Conservation (phyloP, 2,113 vertebrate genomes). For the Salminus brasiliensis region DNA sequence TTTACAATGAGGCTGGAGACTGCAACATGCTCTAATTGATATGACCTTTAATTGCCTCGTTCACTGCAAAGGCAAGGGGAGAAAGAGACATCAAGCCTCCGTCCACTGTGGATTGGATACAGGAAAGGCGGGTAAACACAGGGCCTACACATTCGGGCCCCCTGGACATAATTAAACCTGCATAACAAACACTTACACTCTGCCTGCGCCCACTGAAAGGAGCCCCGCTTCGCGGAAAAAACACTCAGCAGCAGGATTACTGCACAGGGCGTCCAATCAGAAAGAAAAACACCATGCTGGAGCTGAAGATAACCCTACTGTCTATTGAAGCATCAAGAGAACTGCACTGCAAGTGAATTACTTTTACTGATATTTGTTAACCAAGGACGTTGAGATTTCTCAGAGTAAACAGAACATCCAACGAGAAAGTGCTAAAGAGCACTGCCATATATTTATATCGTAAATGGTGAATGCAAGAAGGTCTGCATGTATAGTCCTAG, state of each 20-base stretch:
- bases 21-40: conserved; percentile 82
- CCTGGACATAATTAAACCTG: conserved; percentile 82
- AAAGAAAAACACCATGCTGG: conserved; percentile 64
- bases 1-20: conserved; percentile 79
- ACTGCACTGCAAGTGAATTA: not conserved
- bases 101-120: conserved; percentile 75
- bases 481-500: too few species aligned
- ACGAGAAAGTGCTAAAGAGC: not conserved
- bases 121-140: conserved; percentile 69
- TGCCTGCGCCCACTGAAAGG: conserved; percentile 65
- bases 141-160: conserved; percentile 75
- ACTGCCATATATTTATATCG: conserved; percentile 5
- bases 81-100: conserved; percentile 78
- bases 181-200: conserved; percentile 79
- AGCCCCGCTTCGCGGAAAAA: conserved; percentile 57
- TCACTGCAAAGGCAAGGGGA: conserved; percentile 71
- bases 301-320: conserved; percentile 63
- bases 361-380: not conserved
- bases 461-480: not conserved
- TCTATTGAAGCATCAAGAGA: conserved; percentile 46
- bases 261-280: conserved; percentile 64
- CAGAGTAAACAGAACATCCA: not conserved
- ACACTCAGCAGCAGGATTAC: conserved; percentile 66
- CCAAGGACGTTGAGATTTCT: not conserved
- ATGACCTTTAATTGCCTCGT: conserved; percentile 83